Base-by-base conservation (phyloP, 2,888 invertebrate species). In the Timema cristinae region DNA sequence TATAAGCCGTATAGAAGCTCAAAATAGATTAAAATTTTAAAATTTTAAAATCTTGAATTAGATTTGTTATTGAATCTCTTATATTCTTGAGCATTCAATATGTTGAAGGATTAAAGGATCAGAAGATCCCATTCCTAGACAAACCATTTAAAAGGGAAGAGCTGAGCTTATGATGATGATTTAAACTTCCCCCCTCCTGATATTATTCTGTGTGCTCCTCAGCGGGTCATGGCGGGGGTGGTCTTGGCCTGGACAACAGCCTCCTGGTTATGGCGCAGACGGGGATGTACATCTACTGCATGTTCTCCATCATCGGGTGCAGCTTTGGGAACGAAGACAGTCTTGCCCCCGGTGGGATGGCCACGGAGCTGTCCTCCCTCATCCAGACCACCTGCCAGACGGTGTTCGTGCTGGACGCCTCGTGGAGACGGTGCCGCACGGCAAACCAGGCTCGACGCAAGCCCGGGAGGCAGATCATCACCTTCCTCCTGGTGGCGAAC, bases 281-380 rank as follows among this genome's bases (percentile, higher is more conserved):
- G 0, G 96, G 96, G 32, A 91, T 95, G 80, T 94, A 93, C 81
- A 88, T 95, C 51, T 94, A 94, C 82, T 91, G 92, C 78, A 90
- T 94, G 84, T 94, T 95, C 81, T 92, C 93, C 77, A 89, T 95
- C 73, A 91, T 95, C 76, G 93, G 92, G 56, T 90, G 89, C 74
- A 90, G 89, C 77, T 90, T 91, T 78, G 87, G 87, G 0, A 80
- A 84, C 75, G 80, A 84, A 75, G 80, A 85, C 72, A 81, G 83
- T n/a, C 10, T 49, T 7, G 68, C 32, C 11, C 54, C 67, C 13
- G 54, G 68, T 9, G 63, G 70, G 7, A 56, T 94, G 72, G 85
- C 91, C 71, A 89, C 91, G 0, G 92, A 93, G 79, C 85, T 92
- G 50, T 86, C 91, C 70, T 90, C 91, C 0, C 85, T 93, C 9